Evolutionary conservation across 2,888 invertebrate genomes (phyloP), one percentile per base, ranked within the genome.

Genomic region (Ochropleura plecta): DNA sequence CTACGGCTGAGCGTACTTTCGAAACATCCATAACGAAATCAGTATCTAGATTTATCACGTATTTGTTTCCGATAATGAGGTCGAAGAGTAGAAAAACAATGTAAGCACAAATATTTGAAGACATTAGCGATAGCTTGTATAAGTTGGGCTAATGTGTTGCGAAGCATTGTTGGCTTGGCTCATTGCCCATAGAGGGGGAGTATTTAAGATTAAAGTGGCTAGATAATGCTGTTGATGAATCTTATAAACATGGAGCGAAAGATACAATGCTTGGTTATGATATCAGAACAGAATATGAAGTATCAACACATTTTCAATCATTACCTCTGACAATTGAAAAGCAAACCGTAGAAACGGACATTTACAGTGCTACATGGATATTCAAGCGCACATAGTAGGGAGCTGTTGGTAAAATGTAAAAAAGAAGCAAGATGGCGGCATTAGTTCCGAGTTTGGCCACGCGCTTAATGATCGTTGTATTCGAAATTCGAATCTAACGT

Each of bases 111-210:
- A 76, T 78, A 51, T 77, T 76, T 55, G 40, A 82, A 78, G 67
- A 57, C 18, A 78, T 55, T 62, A 66, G 48, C 18, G 53, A 46
- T 62, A 40, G 30, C 16, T n/a, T 73, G 59, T 82, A 55, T 60
- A 77, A 64, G 51, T 65, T 64, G 16, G 16, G 30, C 16, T 77
- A 78, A 76, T 82, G 20, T 63, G 57, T 30, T 51, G 40, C 49
- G 12, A 42, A n/a, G 64, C 53, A 53, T 60, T 60, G 49, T 66
- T 81, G 70, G 76, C 65, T 65, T 81, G 68, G 82, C 68, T 65
- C n/a, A 42, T 30, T 71, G 65, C 67, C 76, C 51, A 62, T 40
- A 55, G 12, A 48, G 20, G 51, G 46, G 53, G 51, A 57, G 44
- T 65, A 48, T 57, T 81, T 30, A 53, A 71, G 70, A 71, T 75